Base-by-base conservation (phyloP, 2,113 vertebrate species). In the Synodontis membranacea region DNA sequence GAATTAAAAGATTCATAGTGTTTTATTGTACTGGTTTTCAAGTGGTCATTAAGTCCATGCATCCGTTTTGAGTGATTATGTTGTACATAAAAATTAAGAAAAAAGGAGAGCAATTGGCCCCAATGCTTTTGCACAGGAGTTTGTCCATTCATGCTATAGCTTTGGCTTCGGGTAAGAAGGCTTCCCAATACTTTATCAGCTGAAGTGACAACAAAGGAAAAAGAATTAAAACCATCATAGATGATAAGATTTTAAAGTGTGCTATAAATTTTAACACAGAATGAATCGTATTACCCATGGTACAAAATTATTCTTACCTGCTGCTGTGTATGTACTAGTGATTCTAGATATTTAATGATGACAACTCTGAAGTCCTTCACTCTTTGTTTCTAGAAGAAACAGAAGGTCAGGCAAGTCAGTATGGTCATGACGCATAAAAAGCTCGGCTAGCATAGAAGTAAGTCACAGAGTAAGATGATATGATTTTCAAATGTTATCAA, bases 141-240 rank as follows among this genome's bases (percentile, higher is more conserved):
- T 89, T 66, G 91, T 93, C 91, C 86, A 90, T 92, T 95, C 95
- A 99, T 87, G 97, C 98, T 90, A 99, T 99, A 89, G 98, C 97
- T 96, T 99, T 99, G 94, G 98, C 98, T 95, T 99, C 98, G 70
- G 98, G 98, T 93, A 99, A 95, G 94, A 99, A 99, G 88, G 97
- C 97, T 88, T 99, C 98, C 97, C 98, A 99, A 91, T 99, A 99
- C 92, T 99, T 99, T 91, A 99, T 99, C 88, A 99, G 96, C 98
- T 99, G 93, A 54, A 91, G 17, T 91, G 86, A 89, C 86, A 90
- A 92, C 54, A 10, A 62, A 50, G 64, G 21, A 58, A 82, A 70
- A 78, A 37, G 1, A n/a, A 12, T 34, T 42, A 4, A 60, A 87
- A 52, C 46, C 11, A 14, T 42, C 2, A 48, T 10, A 42, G 5